Evolutionary conservation across 2,888 invertebrate species (phyloP), one percentile per base, ranked within the genome.

Genomic region (Tromatobia lineatoria): DNA sequence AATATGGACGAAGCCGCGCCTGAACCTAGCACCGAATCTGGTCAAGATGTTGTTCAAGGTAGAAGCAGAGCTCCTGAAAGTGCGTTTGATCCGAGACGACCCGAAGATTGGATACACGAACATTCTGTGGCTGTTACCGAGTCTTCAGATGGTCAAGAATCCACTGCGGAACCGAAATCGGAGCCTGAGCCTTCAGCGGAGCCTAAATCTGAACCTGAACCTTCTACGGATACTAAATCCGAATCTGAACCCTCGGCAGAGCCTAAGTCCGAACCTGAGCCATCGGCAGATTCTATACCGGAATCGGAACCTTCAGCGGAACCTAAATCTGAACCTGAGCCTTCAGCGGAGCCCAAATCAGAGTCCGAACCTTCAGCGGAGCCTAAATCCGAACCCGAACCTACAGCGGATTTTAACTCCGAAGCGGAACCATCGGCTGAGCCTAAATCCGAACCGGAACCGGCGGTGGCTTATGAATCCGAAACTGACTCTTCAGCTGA

Each of bases 41-140:
- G 69, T 15, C 82, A 86, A 38, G 90, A 91, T 73, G 87, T 86
- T 15, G 90, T 91, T 52, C 92, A 92, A 81, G 93, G 91, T 25
- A 91, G 93, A 83, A 92, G 93, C 61, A 88, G 90, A 69, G 88
- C 89, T 18, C 87, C 87, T 7, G 87, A 88, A 15, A 79, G 59
- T 8, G 71, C 74, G 1, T 89, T 88, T 34, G 85, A 85, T 29
- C 85, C 88, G 10, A 69, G 82, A 69, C 81, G 83, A 54, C 90
- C 90, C 20, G 90, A 90, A n/a, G 87, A 87, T 6, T 79, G 83
- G 29, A 87, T 85, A 25, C 87, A 89, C 45, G 64, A 87, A n/a
- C 84, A 86, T 79, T 76, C 78, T 38, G 88, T 87, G 29, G 34
- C 83, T 7, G 47, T 85, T 10, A 71, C 82, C 18, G 85, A 88